Conservation (phyloP, 2,113 vertebrate species). For the Eulemur macaco region DNA sequence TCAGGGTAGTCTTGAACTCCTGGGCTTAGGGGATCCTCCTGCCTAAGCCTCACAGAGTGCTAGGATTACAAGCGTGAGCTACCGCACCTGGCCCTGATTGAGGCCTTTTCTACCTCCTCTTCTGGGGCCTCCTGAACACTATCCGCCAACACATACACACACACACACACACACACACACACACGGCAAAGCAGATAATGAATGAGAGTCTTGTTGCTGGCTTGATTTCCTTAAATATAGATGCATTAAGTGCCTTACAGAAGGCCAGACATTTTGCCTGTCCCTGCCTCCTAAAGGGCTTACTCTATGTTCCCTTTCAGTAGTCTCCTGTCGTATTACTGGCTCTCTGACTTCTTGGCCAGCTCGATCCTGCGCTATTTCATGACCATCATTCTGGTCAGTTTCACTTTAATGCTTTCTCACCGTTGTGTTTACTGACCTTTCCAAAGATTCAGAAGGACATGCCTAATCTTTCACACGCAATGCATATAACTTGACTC, state of each 20-base stretch:
- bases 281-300: background rate
- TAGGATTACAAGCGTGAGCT: no score
- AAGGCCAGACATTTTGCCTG: background rate
- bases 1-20: no score
- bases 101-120: background rate
- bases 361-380: background rate
- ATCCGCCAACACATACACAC: background rate
- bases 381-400: background rate
- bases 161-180: fast-evolving
- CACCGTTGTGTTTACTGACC: background rate
- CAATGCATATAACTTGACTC: background rate
- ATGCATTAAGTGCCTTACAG: background rate
- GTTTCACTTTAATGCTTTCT: background rate
- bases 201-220: background rate
- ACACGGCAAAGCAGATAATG: background rate
- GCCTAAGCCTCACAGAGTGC: no score
- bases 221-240: background rate
- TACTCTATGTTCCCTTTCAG: background rate
- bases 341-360: background rate
- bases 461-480: background rate
- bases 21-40: no score
- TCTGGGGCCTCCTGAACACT: background rate
- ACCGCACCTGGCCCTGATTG: no score
- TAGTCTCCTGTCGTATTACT: background rate
- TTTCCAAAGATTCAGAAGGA: conserved; percentile 1